phyloP scores from a whole-genome alignment of 2,888 invertebrate genomes.

The Machimus atricapillus region DNA sequence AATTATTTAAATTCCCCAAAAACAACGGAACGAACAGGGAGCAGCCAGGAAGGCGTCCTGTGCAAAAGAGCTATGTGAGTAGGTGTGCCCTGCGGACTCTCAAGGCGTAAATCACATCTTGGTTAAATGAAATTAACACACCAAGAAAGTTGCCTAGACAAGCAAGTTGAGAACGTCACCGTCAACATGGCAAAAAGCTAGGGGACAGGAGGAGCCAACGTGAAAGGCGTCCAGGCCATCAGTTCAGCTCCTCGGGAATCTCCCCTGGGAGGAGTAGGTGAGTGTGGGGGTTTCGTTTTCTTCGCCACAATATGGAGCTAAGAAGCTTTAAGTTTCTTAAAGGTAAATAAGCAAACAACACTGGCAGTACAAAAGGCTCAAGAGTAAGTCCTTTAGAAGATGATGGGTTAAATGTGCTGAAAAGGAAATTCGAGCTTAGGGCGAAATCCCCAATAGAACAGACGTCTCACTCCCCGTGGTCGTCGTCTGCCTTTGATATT shows the following conservation, averaged over 20 bases:
- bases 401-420: conserved; percentile 40
- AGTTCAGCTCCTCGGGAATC: not conserved
- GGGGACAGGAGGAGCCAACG: conserved; percentile 10
- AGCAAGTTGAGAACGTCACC: conserved; percentile 13
- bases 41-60: not conserved
- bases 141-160: conserved; percentile 36
- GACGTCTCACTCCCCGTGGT: not conserved
- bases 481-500: conserved; percentile 31
- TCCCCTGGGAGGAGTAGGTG: not conserved
- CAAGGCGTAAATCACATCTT: conserved; percentile 33
- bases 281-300: not conserved
- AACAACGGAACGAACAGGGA: not conserved
- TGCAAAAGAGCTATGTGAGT: not conserved
- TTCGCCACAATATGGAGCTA: conserved; percentile 15
- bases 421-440: conserved; percentile 38
- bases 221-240: conserved; percentile 20
- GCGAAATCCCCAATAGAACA: not conserved
- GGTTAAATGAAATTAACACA: conserved; percentile 37
- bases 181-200: conserved; percentile 24
- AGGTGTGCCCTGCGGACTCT: conserved; percentile 13
- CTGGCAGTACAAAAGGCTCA: conserved; percentile 25
- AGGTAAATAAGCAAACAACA: conserved; percentile 39
- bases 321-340: conserved; percentile 31
- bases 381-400: conserved; percentile 39
- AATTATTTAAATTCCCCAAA: conserved; percentile 2